These are phyloP conservation scores for Arctia plantaginis DNA, from an alignment of 2,888 invertebrate genomes.

Conservation along the genomic window DNA sequence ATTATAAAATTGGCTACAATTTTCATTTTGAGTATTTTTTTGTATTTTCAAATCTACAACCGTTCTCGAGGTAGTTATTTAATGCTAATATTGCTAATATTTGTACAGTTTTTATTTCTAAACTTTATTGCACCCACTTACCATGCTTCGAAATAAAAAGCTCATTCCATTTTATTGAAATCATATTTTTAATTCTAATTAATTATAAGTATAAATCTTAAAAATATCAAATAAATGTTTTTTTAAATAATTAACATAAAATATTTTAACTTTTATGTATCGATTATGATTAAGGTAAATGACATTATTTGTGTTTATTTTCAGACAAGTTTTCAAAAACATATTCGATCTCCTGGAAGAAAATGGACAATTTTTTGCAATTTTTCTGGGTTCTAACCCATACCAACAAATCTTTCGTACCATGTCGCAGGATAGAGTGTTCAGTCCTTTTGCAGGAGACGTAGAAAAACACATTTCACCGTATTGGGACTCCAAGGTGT, in stretches of 20 bases:
- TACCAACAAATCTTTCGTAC: neutral
- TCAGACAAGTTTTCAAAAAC: conserved; percentile 9
- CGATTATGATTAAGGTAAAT: neutral
- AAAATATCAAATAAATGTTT: too few species aligned
- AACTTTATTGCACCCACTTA: too few species aligned
- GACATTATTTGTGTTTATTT: neutral
- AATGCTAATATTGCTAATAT: too few species aligned
- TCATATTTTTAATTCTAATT: too few species aligned
- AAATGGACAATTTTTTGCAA: neutral
- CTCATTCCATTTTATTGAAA: too few species aligned
- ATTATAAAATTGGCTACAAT: too few species aligned
- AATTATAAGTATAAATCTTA: too few species aligned
- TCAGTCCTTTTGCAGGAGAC: neutral
- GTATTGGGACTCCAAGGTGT: neutral
- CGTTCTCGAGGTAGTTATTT: too few species aligned
- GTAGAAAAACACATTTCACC: neutral
- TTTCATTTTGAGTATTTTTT: too few species aligned
- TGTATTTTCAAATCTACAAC: too few species aligned
- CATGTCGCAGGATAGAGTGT: neutral
- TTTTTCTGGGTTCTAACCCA: neutral
- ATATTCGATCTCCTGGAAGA: conserved; percentile 5
- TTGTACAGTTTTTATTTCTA: too few species aligned
- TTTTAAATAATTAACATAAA: neutral
- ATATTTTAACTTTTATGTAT: neutral
- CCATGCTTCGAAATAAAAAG: too few species aligned